Base-by-base conservation (phyloP, 2,888 invertebrate genomes). In the Apotomis betuletana region DNA sequence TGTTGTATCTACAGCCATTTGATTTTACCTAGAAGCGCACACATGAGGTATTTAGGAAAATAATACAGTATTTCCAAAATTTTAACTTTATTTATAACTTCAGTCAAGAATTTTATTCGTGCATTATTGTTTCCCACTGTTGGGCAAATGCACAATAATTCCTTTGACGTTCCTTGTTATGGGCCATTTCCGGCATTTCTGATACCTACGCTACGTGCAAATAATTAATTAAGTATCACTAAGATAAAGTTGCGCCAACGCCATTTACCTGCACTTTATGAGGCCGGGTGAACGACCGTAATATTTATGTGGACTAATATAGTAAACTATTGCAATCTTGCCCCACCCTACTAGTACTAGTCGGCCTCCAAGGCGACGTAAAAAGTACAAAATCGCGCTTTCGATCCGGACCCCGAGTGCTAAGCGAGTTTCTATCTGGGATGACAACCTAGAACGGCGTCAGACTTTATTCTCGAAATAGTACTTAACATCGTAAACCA, bases 361-460 rank as follows among this genome's bases (percentile, higher is more conserved):
- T 75, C 80, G 81, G 85, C 80, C 80, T 77, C 78, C 81, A 76
- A 76, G 82, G 77, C 75, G 76, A 73, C 75, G 77, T 82, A 89
- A 89, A 90, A 90, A 90, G 83, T 79, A 83, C 85, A 85, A 84
- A 87, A 83, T 77, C 83, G 84, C 88, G 90, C 91, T 92, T 92
- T 92, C 92, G 85, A 90, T 91, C 91, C 89, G 89, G 89, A 86
- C 85, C 74, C 69, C 69, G 73, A 79, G 77, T 76, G 81, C 52
- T 15, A 15, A 81, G 80, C 88, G 76, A 87, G 90, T 90, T 92
- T 91, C 90, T 88, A 89, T 86, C 84, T 87, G 80, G 82, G 83
- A 86, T 86, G 83, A 83, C 82, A 85, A 79, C 78, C 77, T 77
- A 78, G 85, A 86, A 88, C 84, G 83, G 41, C n/a, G 57, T 52